Base-by-base conservation (phyloP, 2,113 vertebrate genomes). In the Galeopterus variegatus region DNA sequence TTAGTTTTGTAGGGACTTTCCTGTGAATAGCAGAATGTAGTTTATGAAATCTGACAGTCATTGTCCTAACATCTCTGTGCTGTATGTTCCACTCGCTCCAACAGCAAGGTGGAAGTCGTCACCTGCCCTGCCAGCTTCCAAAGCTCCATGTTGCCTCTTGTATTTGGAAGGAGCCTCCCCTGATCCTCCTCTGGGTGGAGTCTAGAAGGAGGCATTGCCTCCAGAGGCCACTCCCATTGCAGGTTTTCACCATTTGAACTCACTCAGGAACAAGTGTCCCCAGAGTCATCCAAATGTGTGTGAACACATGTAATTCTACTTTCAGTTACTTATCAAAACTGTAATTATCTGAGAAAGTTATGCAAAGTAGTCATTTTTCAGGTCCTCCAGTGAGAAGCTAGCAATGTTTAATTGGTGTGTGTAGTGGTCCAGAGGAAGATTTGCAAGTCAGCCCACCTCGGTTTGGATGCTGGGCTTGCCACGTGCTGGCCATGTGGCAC, bases 1-100 rank as follows among this genome's bases (percentile, higher is more conserved):
- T 95, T 58, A 77, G 93, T 70, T 93, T 94, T 90, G 10, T 89
- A 82, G n/a, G 60, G 73, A 90, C 90, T 62, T 73, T 90, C 83
- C 93, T 81, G 36, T 62, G 87, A 96, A 48, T 14, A 26, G 41
- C 82, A 90, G 52, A 81, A 69, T 67, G n/a, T 70, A 45, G 69
- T 62, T 81, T 50, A 88, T 77, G 92, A 94, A 81, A 64, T 82
- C 87, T 81, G 87, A 88, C 89, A 45, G 0, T 92, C 73, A 56
- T 79, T 28, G 28, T 93, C 9, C 0, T 62, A 24, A 36, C n/a
- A 9, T 56, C 64, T 41, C 54, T 58, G 50, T 41, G 28, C 79
- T 83, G 1, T 50, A 7, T 67, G 75, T 62, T 81, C 19, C 19
- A 23, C 33, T 26, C 45, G 33, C 48, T 17, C 60, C 14, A 54